Percentiles rank a stretch among this genome's conserved stretches.
Conservation (phyloP, 2,888 invertebrate species). For the Stenodera caucasica region DNA sequence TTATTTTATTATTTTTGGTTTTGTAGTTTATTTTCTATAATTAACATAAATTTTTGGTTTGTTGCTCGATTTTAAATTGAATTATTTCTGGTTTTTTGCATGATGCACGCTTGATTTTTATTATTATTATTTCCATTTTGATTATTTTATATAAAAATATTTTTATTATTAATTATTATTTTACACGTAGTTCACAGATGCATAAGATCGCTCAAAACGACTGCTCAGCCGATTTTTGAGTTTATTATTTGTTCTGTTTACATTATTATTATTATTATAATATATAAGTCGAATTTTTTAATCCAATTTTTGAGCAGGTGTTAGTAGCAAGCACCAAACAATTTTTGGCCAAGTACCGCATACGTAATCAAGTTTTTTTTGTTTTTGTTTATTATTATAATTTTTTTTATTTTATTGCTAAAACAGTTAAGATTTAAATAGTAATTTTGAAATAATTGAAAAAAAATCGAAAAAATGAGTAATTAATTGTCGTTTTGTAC, state of each 20-base stretch:
- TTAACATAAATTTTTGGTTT: constrained; percentile 29
- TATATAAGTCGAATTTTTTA: constrained; percentile 5
- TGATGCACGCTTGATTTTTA: constrained; percentile 51
- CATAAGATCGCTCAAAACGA: constrained; percentile 57
- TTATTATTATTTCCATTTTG: constrained; percentile 37
- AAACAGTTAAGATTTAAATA: too few relatives aligned
- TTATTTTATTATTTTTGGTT: constrained; percentile 24
- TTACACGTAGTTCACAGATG: constrained; percentile 54
- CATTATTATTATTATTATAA: constrained; percentile 33
- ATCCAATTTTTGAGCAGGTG: constrained; percentile 22
- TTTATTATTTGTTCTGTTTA: constrained; percentile 15
- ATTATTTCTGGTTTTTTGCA: constrained; percentile 44
- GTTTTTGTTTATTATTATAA: background rate
- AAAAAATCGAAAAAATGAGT: background rate
- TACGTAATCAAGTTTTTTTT: constrained; percentile 9
- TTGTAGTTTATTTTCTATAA: constrained; percentile 31
- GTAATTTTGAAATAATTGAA: background rate
- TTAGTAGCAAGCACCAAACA: constrained; percentile 27
- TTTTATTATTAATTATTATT: constrained; percentile 23
- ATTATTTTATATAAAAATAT: constrained; percentile 28
- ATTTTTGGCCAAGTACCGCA: constrained; percentile 28
- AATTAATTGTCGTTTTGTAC: constrained; percentile 8
- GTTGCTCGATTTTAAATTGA: constrained; percentile 23
- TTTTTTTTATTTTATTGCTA: constrained; percentile 15
- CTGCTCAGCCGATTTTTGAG: constrained; percentile 50